These are phyloP conservation scores for Coryphaenoides rupestris DNA, from an alignment of 2,113 vertebrate species.

Conservation along the genomic window DNA sequence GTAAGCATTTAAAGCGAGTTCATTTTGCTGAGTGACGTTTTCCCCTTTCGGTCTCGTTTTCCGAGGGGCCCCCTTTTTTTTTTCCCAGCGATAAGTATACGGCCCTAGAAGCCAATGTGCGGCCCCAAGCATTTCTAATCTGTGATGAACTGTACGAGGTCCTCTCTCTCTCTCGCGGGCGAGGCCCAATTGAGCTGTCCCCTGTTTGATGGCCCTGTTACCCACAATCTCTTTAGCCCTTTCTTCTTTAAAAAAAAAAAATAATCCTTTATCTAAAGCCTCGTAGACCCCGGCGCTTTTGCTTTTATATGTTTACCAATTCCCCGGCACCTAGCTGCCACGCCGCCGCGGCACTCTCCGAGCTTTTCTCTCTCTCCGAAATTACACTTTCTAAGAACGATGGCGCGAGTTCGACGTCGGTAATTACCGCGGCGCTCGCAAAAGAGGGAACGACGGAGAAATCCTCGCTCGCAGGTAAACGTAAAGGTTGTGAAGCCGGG, in stretches of 20 bases:
- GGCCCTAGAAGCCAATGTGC: no score
- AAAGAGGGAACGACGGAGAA: slow-evolving; percentile 14
- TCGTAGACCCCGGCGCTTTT: slow-evolving; percentile 39
- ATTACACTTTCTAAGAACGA: slow-evolving; percentile 57
- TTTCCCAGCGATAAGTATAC: no score
- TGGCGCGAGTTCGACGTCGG: slow-evolving; percentile 35
- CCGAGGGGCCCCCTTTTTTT: no score
- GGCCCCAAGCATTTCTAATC: no score
- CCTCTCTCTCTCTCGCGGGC: no score
- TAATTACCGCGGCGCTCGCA: slow-evolving; percentile 31
- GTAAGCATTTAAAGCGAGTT: slow-evolving; percentile 31
- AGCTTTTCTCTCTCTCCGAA: slow-evolving; percentile 48
- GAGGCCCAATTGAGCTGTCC: background rate
- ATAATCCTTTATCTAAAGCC: slow-evolving; percentile 23
- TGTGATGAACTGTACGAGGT: no score
- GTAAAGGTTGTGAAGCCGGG: no score
- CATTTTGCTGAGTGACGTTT: slow-evolving; percentile 40
- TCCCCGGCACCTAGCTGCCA: slow-evolving; percentile 41
- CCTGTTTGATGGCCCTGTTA: slow-evolving; percentile 59
- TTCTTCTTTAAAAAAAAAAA: slow-evolving; percentile 49
- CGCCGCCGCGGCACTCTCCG: slow-evolving; percentile 49
- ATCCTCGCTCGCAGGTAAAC: no score
- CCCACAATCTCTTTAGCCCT: slow-evolving; percentile 60
- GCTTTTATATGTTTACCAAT: slow-evolving; percentile 58
- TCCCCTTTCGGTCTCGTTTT: slow-evolving; percentile 26